Percentiles rank a stretch among this genome's conserved stretches.
phyloP scores from a whole-genome alignment of 2,113 vertebrate species.

The Entomyzon cyanotis region DNA sequence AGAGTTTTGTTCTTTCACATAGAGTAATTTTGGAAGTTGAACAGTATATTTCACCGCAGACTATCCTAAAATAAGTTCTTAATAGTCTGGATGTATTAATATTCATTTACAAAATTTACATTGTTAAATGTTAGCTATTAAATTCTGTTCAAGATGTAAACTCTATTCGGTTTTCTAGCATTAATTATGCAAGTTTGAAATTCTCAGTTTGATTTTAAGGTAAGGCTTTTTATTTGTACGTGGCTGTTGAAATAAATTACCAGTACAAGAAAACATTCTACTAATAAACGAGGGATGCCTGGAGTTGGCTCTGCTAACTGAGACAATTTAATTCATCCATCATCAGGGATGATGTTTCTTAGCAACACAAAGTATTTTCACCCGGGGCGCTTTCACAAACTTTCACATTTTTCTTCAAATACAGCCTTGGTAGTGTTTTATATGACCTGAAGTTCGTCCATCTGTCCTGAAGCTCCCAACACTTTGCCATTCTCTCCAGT shows the following conservation, averaged over 20 bases:
- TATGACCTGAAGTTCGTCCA: constrained; percentile 67
- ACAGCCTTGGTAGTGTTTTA: constrained; percentile 63
- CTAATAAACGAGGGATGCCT: constrained; percentile 65
- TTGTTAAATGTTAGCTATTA: not conserved
- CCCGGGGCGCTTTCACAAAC: constrained; percentile 43
- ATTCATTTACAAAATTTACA: not conserved
- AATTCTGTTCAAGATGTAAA: not conserved
- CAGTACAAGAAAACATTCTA: constrained; percentile 48
- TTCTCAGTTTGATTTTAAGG: constrained; percentile 30
- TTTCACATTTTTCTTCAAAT: constrained; percentile 68
- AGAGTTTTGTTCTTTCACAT: not conserved
- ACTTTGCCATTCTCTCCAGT: constrained; percentile 50
- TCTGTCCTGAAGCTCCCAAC: constrained; percentile 69
- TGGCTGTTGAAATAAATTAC: constrained; percentile 68
- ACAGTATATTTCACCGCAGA: not conserved
- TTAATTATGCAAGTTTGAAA: constrained; percentile 24
- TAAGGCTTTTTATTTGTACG: constrained; percentile 41
- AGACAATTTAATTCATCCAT: constrained; percentile 71
- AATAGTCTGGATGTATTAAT: not conserved
- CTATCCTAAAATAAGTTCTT: not conserved
- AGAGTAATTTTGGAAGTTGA: not conserved
- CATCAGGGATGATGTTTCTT: constrained; percentile 69
- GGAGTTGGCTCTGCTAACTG: constrained; percentile 57
- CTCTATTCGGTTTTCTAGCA: not conserved
- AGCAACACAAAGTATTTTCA: constrained; percentile 69